Percentiles rank a stretch among this genome's conserved stretches.
Conservation (phyloP, 2,888 invertebrate genomes). For the Aleiodes testaceus region DNA sequence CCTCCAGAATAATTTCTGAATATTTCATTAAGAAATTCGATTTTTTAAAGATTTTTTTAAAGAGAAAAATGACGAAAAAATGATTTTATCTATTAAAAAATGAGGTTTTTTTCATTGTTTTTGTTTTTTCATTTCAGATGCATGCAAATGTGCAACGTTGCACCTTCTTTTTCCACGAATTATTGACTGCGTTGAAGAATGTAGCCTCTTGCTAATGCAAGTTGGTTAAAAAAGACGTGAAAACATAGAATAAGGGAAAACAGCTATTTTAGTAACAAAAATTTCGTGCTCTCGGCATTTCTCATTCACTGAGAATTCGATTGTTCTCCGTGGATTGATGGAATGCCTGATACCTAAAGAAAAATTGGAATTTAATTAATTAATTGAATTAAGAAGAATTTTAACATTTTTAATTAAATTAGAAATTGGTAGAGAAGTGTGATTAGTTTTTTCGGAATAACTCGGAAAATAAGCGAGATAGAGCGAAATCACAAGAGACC, state of each 20-base stretch:
- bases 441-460: too few relatives aligned
- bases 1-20: constrained; percentile 1
- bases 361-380: constrained; percentile 37
- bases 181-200: constrained; percentile 40
- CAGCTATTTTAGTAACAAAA: constrained; percentile 38
- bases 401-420: too few relatives aligned
- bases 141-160: constrained; percentile 37
- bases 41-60: too few relatives aligned
- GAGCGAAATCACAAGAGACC: too few relatives aligned
- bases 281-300: neutral
- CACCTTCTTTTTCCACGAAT: constrained; percentile 39
- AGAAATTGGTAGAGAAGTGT: too few relatives aligned
- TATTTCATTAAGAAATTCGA: too few relatives aligned
- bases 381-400: neutral
- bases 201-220: constrained; percentile 17
- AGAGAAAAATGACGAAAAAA: too few relatives aligned
- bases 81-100: neutral
- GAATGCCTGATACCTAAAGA: too few relatives aligned
- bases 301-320: constrained; percentile 12
- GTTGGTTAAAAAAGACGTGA: constrained; percentile 9
- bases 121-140: constrained; percentile 11
- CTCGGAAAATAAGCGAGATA: too few relatives aligned
- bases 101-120: neutral
- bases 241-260: constrained; percentile 13
- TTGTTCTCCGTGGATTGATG: constrained; percentile 29